phyloP scores from a whole-genome alignment of 2,888 invertebrate genomes.

The Volucella zonaria region DNA sequence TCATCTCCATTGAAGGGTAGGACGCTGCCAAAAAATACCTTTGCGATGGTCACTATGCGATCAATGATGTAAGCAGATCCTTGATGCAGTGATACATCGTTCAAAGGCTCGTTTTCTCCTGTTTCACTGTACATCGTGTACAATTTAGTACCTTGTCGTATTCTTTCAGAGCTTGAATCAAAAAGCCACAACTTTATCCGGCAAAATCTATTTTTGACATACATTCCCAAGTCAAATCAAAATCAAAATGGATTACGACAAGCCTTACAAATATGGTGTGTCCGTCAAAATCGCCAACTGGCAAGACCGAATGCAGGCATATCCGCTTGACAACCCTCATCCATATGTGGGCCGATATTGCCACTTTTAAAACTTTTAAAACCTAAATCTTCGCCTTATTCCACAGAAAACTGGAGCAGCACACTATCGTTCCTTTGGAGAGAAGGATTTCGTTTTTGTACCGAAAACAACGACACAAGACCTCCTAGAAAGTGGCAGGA shows the following conservation, averaged over 20 bases:
- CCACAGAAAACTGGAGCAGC: neutral
- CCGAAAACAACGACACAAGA: constrained; percentile 56
- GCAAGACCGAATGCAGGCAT: constrained; percentile 27
- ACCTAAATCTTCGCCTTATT: neutral
- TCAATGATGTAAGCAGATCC: no score
- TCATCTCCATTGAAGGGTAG: no score
- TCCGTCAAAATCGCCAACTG: constrained; percentile 55
- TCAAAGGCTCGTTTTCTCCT: no score
- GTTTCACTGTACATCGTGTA: no score
- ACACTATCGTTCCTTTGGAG: constrained; percentile 54
- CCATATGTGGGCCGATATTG: constrained; percentile 24
- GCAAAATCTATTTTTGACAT: no score
- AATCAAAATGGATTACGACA: constrained; percentile 28
- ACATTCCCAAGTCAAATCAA: neutral
- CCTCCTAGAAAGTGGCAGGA: constrained; percentile 28
- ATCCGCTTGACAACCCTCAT: constrained; percentile 35
- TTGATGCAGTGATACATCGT: no score
- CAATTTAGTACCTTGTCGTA: no score
- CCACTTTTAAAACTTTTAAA: neutral
- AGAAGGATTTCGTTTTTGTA: neutral
- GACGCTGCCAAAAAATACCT: no score
- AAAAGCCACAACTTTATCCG: no score
- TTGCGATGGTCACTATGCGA: no score
- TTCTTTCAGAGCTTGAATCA: no score
- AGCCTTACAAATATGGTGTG: constrained; percentile 37